Evolutionary conservation across 2,888 invertebrate species (phyloP), one percentile per base, ranked within the genome.

Genomic region (Diloba caeruleocephala): DNA sequence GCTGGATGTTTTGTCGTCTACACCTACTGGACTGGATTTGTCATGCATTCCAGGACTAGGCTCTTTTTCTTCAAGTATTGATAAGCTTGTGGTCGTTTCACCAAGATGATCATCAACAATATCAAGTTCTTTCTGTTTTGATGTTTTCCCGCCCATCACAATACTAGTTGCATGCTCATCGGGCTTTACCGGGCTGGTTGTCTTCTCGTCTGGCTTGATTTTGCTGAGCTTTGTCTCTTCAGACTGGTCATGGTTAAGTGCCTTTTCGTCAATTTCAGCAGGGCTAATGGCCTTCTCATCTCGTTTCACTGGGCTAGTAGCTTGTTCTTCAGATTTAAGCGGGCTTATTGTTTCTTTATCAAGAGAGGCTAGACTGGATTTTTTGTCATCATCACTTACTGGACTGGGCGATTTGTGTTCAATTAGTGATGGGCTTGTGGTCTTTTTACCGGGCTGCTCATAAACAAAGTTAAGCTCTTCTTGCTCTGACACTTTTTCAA

Each of bases 331-430:
- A 15, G 15, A 19, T 31, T 37, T 37, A 8, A 21, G 21, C 10
- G 44, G 29, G 9, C 29, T 55, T 9, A 49, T 29, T 21, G 25
- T 31, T 25, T 57, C 63, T 0, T 50, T 44, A 7, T 37, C 48
- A 5, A 44, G n/a, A 9, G 3, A n/a, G 3, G 12, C 9, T 9
- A 3, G 10, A 12, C 39, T 29, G 0, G 15, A 6, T 17, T 9
- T 19, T 13, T 37, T 25, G 3, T 46, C 38, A 2, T 38, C 14
- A 3, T n/a, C 12, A 17, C 57, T 66, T 3, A 15, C 15, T 5
- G 43, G 50, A 15, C 56, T 67, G 0, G 49, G 37, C 1, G 13
- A 46, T 25, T 65, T 66, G 0, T 52, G 12, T 43, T n/a, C 15
- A n/a, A 9, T 23, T 13, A 52, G 38, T 1, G 39, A 0, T 37